Conservation (phyloP, 2,797 vertebrate species). For the Anguilla anguilla region DNA sequence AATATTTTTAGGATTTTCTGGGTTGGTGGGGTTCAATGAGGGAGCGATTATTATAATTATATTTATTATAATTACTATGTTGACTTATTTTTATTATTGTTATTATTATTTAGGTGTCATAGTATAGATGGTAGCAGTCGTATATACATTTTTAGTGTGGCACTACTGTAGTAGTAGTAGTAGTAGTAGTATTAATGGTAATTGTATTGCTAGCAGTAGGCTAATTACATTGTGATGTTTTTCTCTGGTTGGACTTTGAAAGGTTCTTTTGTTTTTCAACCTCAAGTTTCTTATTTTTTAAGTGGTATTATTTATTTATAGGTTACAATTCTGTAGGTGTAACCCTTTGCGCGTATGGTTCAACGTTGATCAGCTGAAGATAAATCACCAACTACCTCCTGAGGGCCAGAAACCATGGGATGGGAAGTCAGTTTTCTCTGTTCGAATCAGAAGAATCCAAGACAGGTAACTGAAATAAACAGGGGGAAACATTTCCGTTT, state of each 20-base stretch:
- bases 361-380: background rate
- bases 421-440: background rate
- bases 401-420: background rate
- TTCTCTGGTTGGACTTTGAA: background rate
- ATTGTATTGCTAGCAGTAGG: background rate
- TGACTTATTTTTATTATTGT: too few relatives aligned
- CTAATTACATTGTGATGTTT: too few relatives aligned
- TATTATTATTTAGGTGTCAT: too few relatives aligned
- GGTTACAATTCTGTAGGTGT: background rate
- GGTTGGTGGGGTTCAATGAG: too few relatives aligned
- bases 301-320: conserved; percentile 8
- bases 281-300: background rate
- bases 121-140: too few relatives aligned
- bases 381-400: background rate
- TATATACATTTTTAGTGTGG: too few relatives aligned
- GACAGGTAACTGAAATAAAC: background rate
- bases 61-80: too few relatives aligned
- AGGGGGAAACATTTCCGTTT: background rate
- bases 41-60: too few relatives aligned
- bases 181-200: background rate
- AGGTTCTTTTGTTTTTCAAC: background rate
- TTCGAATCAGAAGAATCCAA: background rate
- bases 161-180: too few relatives aligned
- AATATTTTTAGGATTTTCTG: too few relatives aligned
- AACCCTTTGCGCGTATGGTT: background rate